Base-by-base conservation (phyloP, 2,113 vertebrate species). In the Brachypodius melanocephalos region DNA sequence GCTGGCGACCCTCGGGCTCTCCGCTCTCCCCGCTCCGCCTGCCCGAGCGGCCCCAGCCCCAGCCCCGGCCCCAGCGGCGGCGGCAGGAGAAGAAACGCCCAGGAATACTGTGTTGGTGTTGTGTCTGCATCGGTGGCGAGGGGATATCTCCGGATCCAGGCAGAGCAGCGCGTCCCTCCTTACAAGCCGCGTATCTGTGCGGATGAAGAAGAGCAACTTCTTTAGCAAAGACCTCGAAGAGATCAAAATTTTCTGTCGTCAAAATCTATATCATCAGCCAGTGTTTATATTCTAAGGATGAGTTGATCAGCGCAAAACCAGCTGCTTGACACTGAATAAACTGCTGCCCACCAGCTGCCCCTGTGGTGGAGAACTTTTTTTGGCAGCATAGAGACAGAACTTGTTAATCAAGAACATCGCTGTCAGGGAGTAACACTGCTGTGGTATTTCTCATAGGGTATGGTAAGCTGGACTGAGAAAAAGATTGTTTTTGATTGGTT, bases 71-170 rank as follows among this genome's bases (percentile, higher is more conserved):
- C 38, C 38, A 10, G 38, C 18, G 38, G 38, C 28, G 13, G 32
- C 48, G 8, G 71, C 69, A 1, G 52, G 4, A 8, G 14, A 2
- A 14, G 36, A 26, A 43, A 3, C 1, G 7, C 14, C 54, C 52
- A 5, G 49, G 12, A 29, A 15, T 11, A 10, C 12, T 10, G 28
- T 13, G 2, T 0, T 0, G 2, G 43, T 6, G 45, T 2, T 7
- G 63, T 14, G 3, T 14, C 20, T 2, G 29, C 9, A 0, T 1
- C 13, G 21, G 21, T 22, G 36, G 32, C 15, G 3, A 1, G 6
- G 25, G 18, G 5, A 4, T 4, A 48, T 78, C 57, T 46, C 21
- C 5, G 46, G 25, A 8, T 2, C 7, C 15, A 0, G 38, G 22
- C 31, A 4, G 0, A 24, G 66, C 51, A 3, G 57, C 58, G 0